Evolutionary conservation across 2,888 invertebrate species (phyloP).

Genomic region (Odontomyia ornata): DNA sequence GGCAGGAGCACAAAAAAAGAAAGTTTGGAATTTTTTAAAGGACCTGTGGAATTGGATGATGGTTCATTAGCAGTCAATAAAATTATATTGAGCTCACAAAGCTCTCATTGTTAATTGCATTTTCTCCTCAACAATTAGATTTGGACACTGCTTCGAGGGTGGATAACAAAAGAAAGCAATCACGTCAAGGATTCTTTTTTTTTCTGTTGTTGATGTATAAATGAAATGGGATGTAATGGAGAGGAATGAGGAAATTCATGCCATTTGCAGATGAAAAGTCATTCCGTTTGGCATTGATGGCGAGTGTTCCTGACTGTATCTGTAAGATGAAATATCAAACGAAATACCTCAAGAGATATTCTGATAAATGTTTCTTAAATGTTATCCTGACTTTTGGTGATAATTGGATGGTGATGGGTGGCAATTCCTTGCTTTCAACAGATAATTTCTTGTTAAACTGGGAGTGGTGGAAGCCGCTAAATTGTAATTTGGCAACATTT

Average conservation of each 20-base stretch:
- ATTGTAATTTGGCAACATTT: too few species aligned
- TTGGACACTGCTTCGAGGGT: neutral
- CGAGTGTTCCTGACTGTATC: too few species aligned
- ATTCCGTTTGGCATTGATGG: too few species aligned
- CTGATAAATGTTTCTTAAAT: too few species aligned
- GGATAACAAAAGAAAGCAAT: neutral
- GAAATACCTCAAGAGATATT: too few species aligned
- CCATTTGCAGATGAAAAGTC: neutral
- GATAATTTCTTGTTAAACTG: too few species aligned
- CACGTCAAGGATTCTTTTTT: neutral
- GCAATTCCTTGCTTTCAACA: too few species aligned
- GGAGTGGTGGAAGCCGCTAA: too few species aligned
- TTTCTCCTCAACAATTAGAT: slow-evolving; percentile 6
- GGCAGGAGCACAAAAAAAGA: neutral
- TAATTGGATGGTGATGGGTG: too few species aligned
- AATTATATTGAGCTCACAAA: slow-evolving; percentile 21
- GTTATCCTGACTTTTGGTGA: too few species aligned
- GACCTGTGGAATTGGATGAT: neutral
- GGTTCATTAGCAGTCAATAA: slow-evolving; percentile 25
- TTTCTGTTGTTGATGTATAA: neutral
- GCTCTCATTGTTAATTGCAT: neutral
- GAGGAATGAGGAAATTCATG: neutral
- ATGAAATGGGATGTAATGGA: neutral
- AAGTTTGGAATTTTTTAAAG: neutral
- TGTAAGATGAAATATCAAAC: too few species aligned